Base-by-base conservation (phyloP, 1,140 invertebrate genomes). In the Aphaenogaster rudis region DNA sequence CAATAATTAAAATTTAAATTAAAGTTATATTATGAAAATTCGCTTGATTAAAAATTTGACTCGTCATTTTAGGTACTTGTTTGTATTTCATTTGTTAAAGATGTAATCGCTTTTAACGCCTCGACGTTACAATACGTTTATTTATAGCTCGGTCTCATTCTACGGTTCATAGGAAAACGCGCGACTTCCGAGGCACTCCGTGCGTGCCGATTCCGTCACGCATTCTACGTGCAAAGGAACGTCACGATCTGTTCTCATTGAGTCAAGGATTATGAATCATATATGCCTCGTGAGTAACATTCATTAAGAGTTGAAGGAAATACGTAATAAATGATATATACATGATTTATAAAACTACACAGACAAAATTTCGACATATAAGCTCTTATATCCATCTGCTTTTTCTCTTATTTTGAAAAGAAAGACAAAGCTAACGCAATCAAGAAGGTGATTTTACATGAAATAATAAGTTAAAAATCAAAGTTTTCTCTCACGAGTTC, bases 191-290 rank as follows among this genome's bases (percentile, higher is more conserved):
- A 45, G 36, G 28, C 66, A 45, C 21, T 57, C 36, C 15, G 21
- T 80, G 15, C 52, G 5, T 71, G 50, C 15, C 39, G 15, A 71
- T 81, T 81, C 15, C 66, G 79, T 81, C 64, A 81, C 66, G 52
- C 79, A 71, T 71, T 81, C 79, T 71, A 17, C 79, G 8, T 48
- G 64, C 3, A 59, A 54, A 59, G 36, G 9, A 76, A 33, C 69
- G 57, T 84, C 54, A 50, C 42, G 28, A 82, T 82, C 5, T 57
- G 21, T 57, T 80, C 66, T 84, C 69, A 84, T 84, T 76, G 54
- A 50, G 15, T 61, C 67, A 82, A 82, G 80, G 17, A 74, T 74
- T 74, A 61, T 84, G 80, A 84, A 76, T 84, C 54, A 76, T 39
- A 3, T 50, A 36, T 48, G 48, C 15, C 15, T 78, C 7, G 15